phyloP scores from a whole-genome alignment of 1,140 invertebrate species.

The Myzus persicae region DNA sequence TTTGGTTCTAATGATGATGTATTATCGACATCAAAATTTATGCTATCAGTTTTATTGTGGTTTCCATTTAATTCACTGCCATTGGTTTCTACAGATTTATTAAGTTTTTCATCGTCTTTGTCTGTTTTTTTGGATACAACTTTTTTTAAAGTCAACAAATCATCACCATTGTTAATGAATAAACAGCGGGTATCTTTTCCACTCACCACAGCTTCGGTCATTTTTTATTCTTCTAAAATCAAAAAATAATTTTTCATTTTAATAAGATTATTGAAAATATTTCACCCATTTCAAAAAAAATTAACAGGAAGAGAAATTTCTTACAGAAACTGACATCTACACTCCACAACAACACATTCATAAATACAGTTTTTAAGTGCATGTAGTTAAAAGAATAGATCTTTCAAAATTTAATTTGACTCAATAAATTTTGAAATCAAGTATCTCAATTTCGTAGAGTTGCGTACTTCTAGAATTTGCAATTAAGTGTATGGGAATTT shows the following conservation, averaged over 20 bases:
- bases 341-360: not conserved
- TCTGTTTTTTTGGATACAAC: constrained; percentile 52
- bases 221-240: constrained; percentile 33
- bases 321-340: not conserved
- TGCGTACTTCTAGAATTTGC: no score
- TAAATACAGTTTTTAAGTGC: not conserved
- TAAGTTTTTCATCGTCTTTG: constrained; percentile 48
- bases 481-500: not conserved
- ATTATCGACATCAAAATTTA: constrained; percentile 54
- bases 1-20: constrained; percentile 53
- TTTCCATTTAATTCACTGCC: constrained; percentile 55
- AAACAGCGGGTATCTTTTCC: constrained; percentile 54
- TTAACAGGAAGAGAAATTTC: not conserved
- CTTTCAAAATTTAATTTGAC: not conserved
- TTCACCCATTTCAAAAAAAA: not conserved
- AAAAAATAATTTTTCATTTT: constrained; percentile 8
- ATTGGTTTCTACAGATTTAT: constrained; percentile 40
- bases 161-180: constrained; percentile 55
- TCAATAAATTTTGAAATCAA: not conserved
- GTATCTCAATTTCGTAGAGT: no score
- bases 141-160: constrained; percentile 56
- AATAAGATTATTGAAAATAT: not conserved
- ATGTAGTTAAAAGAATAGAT: not conserved
- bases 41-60: constrained; percentile 53
- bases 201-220: constrained; percentile 42